Evolutionary conservation across 1,140 invertebrate genomes (phyloP), one percentile per base, ranked within the genome.

Genomic region (Drosophila santomea): DNA sequence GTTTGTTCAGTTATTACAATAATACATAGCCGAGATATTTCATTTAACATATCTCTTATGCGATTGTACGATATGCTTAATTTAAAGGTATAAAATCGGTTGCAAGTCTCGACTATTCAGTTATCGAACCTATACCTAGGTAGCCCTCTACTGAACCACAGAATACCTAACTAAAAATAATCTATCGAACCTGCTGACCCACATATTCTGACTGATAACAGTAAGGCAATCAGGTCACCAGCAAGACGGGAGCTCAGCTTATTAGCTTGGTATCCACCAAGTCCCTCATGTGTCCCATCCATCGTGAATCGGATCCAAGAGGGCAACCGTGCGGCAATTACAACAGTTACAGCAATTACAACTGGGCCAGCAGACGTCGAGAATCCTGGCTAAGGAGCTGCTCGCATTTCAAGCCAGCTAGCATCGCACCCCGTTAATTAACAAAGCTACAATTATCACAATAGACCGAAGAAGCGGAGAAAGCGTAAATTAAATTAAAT

Each of bases 401-500:
- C 80, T 83, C 80, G 50, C 64, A 62, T 83, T 83, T 74, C 69
- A 50, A 67, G 58, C 74, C 58, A 74, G 62, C 72, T 66, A 8
- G 7, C 32, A 8, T 10, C 44, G 44, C 50, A 60, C 52, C 51
- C 45, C 61, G 61, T 75, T 85, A 85, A 86, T 85, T 85, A 86
- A 71, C 66, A 72, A 73, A 77, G 59, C 67, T 64, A 61, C 60
- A 73, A 74, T 56, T 59, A 61, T 59, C 69, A 48, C 51, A 78
- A 45, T 51, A 60, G 20, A 44, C 62, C 15, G 54, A 28, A n/a
- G 67, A 38, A 38, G 47, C 8, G 43, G 8, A 17, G 43, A 57
- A 80, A 85, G 82, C 81, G 69, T 78, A 85, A 85, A 86, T 84
- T 85, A 86, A 85, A 85, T 67, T 58, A 86, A 86, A 85, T 85